A percentile compares a stretch with the other conserved stretches of the same genome.
phyloP scores from a whole-genome alignment of 1,140 invertebrate species.

The Nylanderia fulva region DNA sequence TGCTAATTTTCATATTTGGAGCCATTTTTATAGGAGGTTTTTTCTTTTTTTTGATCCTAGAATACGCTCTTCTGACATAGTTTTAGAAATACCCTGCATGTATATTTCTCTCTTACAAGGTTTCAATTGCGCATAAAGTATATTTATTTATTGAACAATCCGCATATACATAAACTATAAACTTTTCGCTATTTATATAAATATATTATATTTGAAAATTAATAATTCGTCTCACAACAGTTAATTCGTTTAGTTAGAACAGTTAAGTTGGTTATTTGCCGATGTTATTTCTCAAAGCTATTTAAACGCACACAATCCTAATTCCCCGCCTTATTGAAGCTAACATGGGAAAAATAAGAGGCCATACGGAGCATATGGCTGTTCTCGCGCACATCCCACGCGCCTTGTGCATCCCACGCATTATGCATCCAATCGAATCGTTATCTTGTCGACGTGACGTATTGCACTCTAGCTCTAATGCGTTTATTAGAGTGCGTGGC shows the following conservation, averaged over 20 bases:
- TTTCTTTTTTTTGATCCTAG: no score
- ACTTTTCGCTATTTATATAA: no score
- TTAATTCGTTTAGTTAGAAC: no score
- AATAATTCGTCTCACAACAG: no score
- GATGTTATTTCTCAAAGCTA: conserved; percentile 34
- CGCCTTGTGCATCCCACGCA: conserved; percentile 38
- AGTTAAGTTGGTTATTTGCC: not conserved
- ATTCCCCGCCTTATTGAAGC: conserved; percentile 44
- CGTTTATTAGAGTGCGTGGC: conserved; percentile 28
- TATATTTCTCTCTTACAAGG: not conserved
- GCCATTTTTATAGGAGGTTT: no score
- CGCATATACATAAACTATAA: no score
- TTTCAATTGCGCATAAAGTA: no score
- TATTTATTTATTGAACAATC: no score
- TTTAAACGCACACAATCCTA: not conserved
- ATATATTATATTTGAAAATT: no score
- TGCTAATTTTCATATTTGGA: no score
- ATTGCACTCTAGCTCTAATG: conserved; percentile 65
- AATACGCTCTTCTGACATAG: no score
- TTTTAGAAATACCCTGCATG: no score
- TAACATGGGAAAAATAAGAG: conserved; percentile 73
- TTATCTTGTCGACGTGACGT: conserved; percentile 78
- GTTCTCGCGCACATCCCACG: conserved; percentile 73
- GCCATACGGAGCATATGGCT: conserved; percentile 76
- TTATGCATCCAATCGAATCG: conserved; percentile 71